Conservation (phyloP, 2,888 invertebrate species). For the Scrobipalpa costella region DNA sequence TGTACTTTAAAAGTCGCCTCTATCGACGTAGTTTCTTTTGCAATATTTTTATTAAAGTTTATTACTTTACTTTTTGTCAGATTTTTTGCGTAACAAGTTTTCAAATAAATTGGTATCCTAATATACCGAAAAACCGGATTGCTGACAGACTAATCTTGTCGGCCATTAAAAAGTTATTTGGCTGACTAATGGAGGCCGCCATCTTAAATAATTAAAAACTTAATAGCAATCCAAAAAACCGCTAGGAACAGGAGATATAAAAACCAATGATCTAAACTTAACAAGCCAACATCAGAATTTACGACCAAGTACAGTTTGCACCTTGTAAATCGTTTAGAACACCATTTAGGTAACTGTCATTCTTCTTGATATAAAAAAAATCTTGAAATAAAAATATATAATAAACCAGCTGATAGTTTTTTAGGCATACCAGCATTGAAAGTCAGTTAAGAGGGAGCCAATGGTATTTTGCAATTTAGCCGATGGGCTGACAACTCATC, state of each 20-base stretch:
- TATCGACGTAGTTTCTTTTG: not conserved
- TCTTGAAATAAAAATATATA: no score
- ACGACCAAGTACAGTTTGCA: not conserved
- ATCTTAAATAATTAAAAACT: slow-evolving; percentile 21
- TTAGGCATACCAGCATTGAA: no score
- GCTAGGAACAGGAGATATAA: slow-evolving; percentile 16
- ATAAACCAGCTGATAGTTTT: no score
- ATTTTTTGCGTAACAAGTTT: not conserved
- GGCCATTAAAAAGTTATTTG: slow-evolving; percentile 14
- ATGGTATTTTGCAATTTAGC: no score
- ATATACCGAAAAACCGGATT: slow-evolving; percentile 7
- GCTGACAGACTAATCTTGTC: not conserved
- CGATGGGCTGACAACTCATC: no score
- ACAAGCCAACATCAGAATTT: not conserved
- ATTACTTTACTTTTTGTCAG: not conserved
- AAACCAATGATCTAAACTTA: slow-evolving; percentile 22
- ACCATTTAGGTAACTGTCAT: no score
- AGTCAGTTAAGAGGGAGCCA: no score
- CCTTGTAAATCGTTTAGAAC: not conserved
- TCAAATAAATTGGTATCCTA: not conserved
- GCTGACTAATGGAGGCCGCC: not conserved
- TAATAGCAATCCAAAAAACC: slow-evolving; percentile 19
- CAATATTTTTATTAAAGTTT: not conserved
- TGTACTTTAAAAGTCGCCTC: not conserved
- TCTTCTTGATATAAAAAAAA: no score